Evolutionary conservation across 2,113 vertebrate genomes (phyloP), one percentile per base, ranked within the genome.

Genomic region (Protobothrops mucrosquamatus): DNA sequence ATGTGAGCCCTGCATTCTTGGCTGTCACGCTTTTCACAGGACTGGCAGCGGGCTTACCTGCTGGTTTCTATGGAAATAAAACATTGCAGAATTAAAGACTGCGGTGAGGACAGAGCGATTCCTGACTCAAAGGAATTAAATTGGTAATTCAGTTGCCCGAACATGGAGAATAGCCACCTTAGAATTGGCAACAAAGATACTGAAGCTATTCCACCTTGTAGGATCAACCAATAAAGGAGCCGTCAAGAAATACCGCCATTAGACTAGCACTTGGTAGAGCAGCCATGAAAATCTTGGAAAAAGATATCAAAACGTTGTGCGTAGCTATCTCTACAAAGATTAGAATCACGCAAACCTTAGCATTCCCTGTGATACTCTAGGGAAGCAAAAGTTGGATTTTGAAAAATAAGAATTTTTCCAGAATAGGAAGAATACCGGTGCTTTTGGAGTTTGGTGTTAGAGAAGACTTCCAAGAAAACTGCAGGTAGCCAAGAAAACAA

Each of bases 1-100:
- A 6, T 29, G 7, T 56, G 0, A 26, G 0, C 0, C 88, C 93
- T 0, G 0, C 46, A 91, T 85, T 92, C 2, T 94, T 55, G 39
- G 59, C 24, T 11, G 51, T 29, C 7, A 2, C 4, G 8, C 48
- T 9, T 93, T 52, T 93, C 8, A 23, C 43, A 4, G 88, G 74
- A 54, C 11, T 4, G 3, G 56, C 1, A 22, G 43, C 54, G 34
- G 59, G 93, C 92, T 91, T 94, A 59, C 87, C 0, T 0, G 92
- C 14, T 56, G 94, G 48, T 91, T 29, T 92, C 96, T 94, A 23
- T 64, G 94, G 87, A 23, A 90, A 85, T 34, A 43, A 3, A 89
- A 92, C 90, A 94, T 81, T 95, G 93, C 8, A 92, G 87, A 57
- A 90, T 86, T 51, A 4, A 46, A 90, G 88, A 8, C 29, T 52